phyloP scores from a whole-genome alignment of 2,113 vertebrate genomes.

The Eubucco bourcierii region DNA sequence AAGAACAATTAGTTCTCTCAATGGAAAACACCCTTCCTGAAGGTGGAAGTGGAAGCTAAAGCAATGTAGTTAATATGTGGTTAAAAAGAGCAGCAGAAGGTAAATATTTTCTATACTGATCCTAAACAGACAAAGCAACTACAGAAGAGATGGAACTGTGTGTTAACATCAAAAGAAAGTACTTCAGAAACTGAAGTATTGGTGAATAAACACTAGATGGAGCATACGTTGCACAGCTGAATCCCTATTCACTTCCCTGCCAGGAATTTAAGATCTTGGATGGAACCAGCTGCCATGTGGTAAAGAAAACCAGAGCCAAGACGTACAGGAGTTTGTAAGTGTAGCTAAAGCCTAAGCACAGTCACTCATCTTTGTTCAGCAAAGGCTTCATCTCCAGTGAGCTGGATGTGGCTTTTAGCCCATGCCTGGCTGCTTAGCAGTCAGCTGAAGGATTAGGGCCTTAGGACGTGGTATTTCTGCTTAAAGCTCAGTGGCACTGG shows the following conservation, averaged over 20 bases:
- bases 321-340: neutral
- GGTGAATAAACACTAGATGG: slow-evolving; percentile 62
- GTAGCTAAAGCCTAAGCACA: neutral
- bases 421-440: neutral
- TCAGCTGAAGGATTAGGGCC: neutral
- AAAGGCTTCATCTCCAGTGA: neutral
- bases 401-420: neutral
- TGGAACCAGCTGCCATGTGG: slow-evolving; percentile 20
- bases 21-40: neutral
- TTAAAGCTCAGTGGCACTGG: neutral
- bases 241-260: neutral
- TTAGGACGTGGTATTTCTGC: neutral
- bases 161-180: neutral
- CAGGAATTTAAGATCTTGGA: slow-evolving; percentile 12
- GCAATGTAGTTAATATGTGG: neutral
- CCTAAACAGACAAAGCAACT: neutral
- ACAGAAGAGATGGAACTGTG: neutral
- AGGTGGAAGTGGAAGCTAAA: neutral
- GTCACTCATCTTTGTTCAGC: neutral
- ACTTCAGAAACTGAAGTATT: neutral
- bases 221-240: slow-evolving; percentile 16
- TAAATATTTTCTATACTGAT: neutral
- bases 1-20: neutral
- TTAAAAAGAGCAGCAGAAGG: neutral
- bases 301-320: slow-evolving; percentile 12